Conservation (phyloP, 1,140 invertebrate species). For the Tigriopus japonicus region DNA sequence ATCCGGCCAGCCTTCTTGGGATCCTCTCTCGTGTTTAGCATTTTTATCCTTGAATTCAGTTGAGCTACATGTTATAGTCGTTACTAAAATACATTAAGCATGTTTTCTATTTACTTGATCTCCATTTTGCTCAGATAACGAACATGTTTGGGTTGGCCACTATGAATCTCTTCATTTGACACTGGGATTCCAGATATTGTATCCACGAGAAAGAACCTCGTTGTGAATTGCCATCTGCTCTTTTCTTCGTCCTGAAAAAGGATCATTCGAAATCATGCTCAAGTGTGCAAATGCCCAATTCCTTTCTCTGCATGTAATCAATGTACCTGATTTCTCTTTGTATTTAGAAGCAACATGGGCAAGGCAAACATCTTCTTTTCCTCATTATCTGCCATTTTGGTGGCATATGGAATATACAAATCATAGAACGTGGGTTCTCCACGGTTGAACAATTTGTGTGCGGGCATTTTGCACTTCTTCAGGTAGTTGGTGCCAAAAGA, state of each 20-base stretch:
- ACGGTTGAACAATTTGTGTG: neutral
- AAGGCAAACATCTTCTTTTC: neutral
- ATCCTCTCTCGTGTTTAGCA: slow-evolving; percentile 3
- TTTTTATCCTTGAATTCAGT: neutral
- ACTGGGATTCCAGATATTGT: neutral
- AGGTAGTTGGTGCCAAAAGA: slow-evolving; percentile 3
- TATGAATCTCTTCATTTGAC: neutral
- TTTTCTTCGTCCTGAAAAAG: neutral
- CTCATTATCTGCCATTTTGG: neutral
- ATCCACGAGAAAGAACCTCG: slow-evolving; percentile 4
- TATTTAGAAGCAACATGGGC: neutral
- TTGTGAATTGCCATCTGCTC: neutral
- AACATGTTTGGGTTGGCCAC: neutral
- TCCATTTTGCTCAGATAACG: slow-evolving; percentile 2
- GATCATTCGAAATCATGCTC: no score
- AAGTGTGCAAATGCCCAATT: no score
- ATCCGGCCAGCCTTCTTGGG: slow-evolving; percentile 32
- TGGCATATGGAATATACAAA: slow-evolving; percentile 6
- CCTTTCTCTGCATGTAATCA: no score
- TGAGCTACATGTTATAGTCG: neutral
- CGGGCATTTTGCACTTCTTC: neutral
- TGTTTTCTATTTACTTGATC: neutral
- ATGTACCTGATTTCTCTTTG: neutral
- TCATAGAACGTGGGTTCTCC: neutral
- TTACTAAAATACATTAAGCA: neutral